Evolutionary conservation across 2,113 vertebrate species (phyloP), one percentile per base, ranked within the genome.

Genomic region (Etheostoma cragini): DNA sequence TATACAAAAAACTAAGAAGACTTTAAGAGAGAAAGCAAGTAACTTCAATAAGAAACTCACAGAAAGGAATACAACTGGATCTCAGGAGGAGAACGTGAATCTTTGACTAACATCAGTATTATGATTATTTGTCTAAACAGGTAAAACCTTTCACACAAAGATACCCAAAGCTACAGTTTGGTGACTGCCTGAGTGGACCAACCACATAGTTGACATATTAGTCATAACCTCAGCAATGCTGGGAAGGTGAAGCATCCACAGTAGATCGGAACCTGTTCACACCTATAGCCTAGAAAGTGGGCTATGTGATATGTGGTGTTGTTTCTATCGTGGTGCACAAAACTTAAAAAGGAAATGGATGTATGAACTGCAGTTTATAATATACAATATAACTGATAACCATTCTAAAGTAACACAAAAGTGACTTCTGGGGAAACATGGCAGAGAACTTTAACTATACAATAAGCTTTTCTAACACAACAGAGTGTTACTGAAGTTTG

Each of bases 201-300:
- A 66, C 47, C 4, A 56, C 88, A 88, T 90, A 56, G 19, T 26
- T 77, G 0, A 65, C 50, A 76, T 10, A 72, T 74, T 67, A 80
- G 61, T 91, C 82, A 89, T 8, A 15, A 30, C 14, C 49, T 81
- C 1, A 45, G 19, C 35, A 83, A 70, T 38, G n/a, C 4, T 79
- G 58, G 54, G 35, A 60, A 13, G 66, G 12, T 53, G 17, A 74
- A 60, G 49, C 66, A 72, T 21, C 24, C 38, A 50, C 12, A 56
- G 17, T 38, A 54, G 38, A 73, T 16, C 2, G 5, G 52, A 81
- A 35, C 38, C 3, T 13, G 49, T 17, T 54, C 54, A 67, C 77
- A 57, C 47, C 63, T 74, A 53, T 10, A 64, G 3, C 14, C 38
- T 8, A 56, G 21, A 56, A 33, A 14, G 10, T 56, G 2, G 24